A percentile compares a stretch with the other conserved stretches of the same genome.
Evolutionary conservation across 2,888 invertebrate species (phyloP).

Genomic region (Drosophila lacicola): DNA sequence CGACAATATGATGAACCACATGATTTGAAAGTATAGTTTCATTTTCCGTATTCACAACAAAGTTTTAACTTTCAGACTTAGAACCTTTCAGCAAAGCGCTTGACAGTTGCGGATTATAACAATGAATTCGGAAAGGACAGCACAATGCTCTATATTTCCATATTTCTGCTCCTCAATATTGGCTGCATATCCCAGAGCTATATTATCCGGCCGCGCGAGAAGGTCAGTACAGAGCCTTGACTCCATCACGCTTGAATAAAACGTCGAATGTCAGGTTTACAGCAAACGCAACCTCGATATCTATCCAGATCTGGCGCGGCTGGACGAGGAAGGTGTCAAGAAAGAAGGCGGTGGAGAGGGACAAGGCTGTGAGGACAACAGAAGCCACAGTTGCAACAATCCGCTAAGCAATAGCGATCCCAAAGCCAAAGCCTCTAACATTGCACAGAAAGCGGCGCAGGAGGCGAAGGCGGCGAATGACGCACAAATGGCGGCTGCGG

Average conservation of each 20-base stretch:
- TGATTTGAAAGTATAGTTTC: slow-evolving; percentile 47
- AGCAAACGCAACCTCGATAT: slow-evolving; percentile 33
- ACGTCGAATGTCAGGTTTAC: slow-evolving; percentile 12
- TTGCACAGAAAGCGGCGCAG: slow-evolving; percentile 90
- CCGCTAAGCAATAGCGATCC: slow-evolving; percentile 32
- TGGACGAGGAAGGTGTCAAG: slow-evolving; percentile 16
- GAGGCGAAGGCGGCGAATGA: slow-evolving; percentile 90
- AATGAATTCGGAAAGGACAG: slow-evolving; percentile 25
- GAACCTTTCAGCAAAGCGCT: neutral
- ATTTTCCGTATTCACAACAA: slow-evolving; percentile 50
- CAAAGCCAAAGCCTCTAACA: slow-evolving; percentile 87
- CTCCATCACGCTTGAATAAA: neutral
- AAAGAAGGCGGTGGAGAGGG: neutral
- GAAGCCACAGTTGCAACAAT: neutral
- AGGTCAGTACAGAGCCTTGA: slow-evolving; percentile 23
- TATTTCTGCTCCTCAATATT: slow-evolving; percentile 44
- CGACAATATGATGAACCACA: slow-evolving; percentile 41
- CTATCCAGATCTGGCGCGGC: slow-evolving; percentile 24
- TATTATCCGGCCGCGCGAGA: slow-evolving; percentile 26
- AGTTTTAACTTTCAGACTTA: slow-evolving; percentile 26
- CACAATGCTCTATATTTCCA: slow-evolving; percentile 42
- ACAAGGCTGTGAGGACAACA: neutral
- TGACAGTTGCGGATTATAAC: slow-evolving; percentile 29
- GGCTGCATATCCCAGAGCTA: slow-evolving; percentile 19
- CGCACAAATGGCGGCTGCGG: slow-evolving; percentile 90